Conservation (phyloP, 2,888 invertebrate species). For the Caradrina kadenii region DNA sequence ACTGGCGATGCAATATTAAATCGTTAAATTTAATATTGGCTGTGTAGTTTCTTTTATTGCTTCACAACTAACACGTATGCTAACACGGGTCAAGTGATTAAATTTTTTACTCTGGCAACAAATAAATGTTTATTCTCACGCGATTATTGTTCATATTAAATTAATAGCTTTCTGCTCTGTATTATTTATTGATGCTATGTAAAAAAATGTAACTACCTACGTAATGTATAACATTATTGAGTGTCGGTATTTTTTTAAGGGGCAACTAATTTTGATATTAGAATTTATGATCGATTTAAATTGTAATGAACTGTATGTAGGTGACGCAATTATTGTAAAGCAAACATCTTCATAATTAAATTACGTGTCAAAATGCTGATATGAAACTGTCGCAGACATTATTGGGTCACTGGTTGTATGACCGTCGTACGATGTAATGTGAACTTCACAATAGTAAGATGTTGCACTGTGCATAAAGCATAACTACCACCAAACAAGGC, state of each 20-base stretch:
- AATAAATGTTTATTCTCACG: constrained; percentile 88
- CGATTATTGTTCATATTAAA: constrained; percentile 83
- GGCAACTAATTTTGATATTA: constrained; percentile 51
- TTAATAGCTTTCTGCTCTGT: constrained; percentile 75
- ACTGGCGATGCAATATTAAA: constrained; percentile 86
- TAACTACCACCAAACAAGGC: not conserved
- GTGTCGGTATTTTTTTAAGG: constrained; percentile 45
- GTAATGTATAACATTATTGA: constrained; percentile 63
- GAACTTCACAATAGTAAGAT: constrained; percentile 72
- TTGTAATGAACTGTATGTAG: constrained; percentile 51
- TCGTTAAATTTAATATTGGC: constrained; percentile 90
- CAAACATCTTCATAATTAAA: constrained; percentile 74
- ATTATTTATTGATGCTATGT: constrained; percentile 78
- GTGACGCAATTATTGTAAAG: constrained; percentile 73
- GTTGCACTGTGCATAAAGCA: constrained; percentile 47
- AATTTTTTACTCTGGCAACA: constrained; percentile 78
- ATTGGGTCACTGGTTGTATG: constrained; percentile 79
- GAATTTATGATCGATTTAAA: constrained; percentile 52
- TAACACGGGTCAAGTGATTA: constrained; percentile 84
- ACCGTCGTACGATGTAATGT: constrained; percentile 74
- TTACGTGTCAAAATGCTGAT: constrained; percentile 80
- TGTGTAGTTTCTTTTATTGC: constrained; percentile 88
- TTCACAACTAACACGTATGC: constrained; percentile 85
- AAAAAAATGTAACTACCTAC: constrained; percentile 60
- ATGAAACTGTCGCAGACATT: constrained; percentile 73